Percentiles rank a stretch among this genome's conserved stretches.
Conservation (phyloP, 1,140 invertebrate species). For the Uloborus diversus region DNA sequence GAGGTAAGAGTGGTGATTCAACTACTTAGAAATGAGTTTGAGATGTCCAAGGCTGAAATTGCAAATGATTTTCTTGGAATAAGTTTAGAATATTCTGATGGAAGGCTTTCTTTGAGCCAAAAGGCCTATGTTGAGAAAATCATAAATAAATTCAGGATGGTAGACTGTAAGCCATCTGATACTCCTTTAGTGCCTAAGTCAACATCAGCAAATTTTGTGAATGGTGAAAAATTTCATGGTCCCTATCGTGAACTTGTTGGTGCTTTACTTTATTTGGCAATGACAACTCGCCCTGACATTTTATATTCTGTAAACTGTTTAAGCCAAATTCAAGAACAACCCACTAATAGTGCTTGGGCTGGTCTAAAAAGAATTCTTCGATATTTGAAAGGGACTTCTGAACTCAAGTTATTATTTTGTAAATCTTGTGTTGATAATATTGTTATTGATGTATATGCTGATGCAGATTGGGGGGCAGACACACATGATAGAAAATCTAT, state of each 20-base stretch:
- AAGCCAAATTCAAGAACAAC: not conserved
- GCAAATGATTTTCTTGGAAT: constrained; percentile 24
- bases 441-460: not conserved
- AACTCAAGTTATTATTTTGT: no score
- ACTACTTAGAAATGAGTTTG: constrained; percentile 1
- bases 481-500: constrained; percentile 7
- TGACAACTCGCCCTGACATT: no score
- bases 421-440: not conserved
- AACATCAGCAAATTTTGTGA: no score
- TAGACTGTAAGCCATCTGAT: constrained; percentile 8
- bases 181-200: constrained; percentile 4
- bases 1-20: constrained; percentile 21
- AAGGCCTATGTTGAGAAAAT: constrained; percentile 2
- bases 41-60: constrained; percentile 24
- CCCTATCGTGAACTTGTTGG: no score
- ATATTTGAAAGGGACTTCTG: no score
- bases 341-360: not conserved
- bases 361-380: not conserved
- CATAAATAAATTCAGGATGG: not conserved
- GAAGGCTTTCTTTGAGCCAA: not conserved
- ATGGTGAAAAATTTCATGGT: no score
- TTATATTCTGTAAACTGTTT: not conserved
- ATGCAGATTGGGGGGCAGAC: constrained; percentile 7
- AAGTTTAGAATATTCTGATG: not conserved
- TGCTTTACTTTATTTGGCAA: no score